Base-by-base conservation (phyloP, 2,113 vertebrate species). In the Cebidichthys violaceus region DNA sequence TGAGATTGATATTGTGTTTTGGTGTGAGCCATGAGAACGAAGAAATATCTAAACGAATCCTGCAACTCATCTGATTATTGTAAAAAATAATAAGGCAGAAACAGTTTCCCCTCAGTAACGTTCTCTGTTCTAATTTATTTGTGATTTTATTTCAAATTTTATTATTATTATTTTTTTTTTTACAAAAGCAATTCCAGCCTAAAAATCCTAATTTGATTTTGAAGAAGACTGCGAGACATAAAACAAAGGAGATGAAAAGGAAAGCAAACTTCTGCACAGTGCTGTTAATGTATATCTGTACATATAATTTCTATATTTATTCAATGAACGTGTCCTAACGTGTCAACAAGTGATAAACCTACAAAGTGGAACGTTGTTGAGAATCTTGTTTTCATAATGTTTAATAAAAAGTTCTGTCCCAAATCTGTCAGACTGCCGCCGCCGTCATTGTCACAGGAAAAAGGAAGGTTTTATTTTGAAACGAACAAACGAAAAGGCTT, bases 331-430 rank as follows among this genome's bases (percentile, higher is more conserved):
- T 94, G 92, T 93, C 85, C 86, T 88, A 72, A 88, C 85, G 83
- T 95, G 94, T 94, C 93, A 85, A 92, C 91, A 92, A 93, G 92
- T 93, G 82, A 83, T 94, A 90, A 93, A 83, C 84, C 83, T 86
- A 72, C 88, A 85, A 83, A 93, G 92, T 93, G 92, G 93, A 95
- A 92, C 92, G 92, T 95, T 94, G 93, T 93, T 92, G 90, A 93
- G 90, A 94, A 90, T 93, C 88, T 93, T 95, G 92, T 95, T 95
- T 96, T 96, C 93, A 94, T 94, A 95, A 95, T 93, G 94, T 96
- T 95, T 95, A 95, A 96, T 96, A 95, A 96, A 96, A 95, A 96
- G 85, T 93, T 93, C 88, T 95, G 93, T 94, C 93, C 93, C 91
- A 93, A 88, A 83, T 24, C 29, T 73, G 73, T 68, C 70, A 13